A percentile compares a stretch with the other conserved stretches of the same genome.
phyloP scores from a whole-genome alignment of 2,797 vertebrate species.

The Oryzias dopingdopingensis region DNA sequence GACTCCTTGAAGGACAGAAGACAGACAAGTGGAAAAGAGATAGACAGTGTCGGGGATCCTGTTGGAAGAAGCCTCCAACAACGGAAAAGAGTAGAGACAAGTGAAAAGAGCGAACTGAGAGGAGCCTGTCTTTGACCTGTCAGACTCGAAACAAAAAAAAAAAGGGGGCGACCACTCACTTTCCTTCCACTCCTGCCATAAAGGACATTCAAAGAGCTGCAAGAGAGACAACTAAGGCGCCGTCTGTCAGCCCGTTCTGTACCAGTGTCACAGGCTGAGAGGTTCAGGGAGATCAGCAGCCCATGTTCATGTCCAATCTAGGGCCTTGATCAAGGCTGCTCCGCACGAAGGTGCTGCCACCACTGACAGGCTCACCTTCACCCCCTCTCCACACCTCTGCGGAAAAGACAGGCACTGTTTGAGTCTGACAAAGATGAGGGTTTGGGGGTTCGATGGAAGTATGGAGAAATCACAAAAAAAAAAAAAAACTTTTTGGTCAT shows the following conservation, averaged over 20 bases:
- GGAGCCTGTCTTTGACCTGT: slow-evolving; percentile 61
- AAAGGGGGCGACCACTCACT: slow-evolving; percentile 18
- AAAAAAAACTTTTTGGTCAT: slow-evolving; percentile 56
- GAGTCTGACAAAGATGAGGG: slow-evolving; percentile 52
- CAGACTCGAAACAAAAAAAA: slow-evolving; percentile 53
- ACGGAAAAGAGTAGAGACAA: slow-evolving; percentile 1
- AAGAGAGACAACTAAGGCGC: slow-evolving; percentile 43
- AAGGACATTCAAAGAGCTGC: slow-evolving; percentile 61
- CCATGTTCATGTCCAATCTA: slow-evolving; percentile 59
- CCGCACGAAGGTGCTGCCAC: slow-evolving; percentile 63
- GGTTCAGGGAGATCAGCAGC: slow-evolving; percentile 41
- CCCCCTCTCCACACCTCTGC: slow-evolving; percentile 27
- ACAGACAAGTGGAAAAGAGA: slow-evolving; percentile 19
- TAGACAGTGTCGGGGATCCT: not conserved
- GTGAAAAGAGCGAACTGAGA: slow-evolving; percentile 28
- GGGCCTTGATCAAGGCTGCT: slow-evolving; percentile 77
- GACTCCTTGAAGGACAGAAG: not conserved
- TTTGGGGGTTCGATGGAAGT: slow-evolving; percentile 35
- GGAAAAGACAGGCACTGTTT: slow-evolving; percentile 43
- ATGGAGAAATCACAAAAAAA: slow-evolving; percentile 42
- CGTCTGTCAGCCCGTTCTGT: slow-evolving; percentile 71
- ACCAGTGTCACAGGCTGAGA: slow-evolving; percentile 53
- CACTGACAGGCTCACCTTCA: slow-evolving; percentile 67
- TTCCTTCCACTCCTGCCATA: slow-evolving; percentile 44
- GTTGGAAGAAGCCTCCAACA: not conserved